phyloP scores from a whole-genome alignment of 2,797 vertebrate genomes.

The Gila robusta region DNA sequence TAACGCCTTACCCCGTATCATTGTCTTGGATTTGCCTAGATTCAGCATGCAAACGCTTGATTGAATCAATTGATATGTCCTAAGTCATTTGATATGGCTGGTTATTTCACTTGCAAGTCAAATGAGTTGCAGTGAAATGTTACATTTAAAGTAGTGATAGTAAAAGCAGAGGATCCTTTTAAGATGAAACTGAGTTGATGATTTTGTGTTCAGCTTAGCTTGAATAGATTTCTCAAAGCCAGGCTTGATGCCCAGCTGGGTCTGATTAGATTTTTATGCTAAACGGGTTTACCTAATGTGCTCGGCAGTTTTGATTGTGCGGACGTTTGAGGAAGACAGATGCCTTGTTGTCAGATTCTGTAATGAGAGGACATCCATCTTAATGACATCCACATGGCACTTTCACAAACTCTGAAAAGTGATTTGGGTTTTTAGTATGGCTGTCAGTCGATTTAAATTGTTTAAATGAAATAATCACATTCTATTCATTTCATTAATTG shows the following conservation, averaged over 20 bases:
- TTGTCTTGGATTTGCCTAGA: background rate
- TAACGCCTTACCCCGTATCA: background rate
- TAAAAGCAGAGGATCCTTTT: background rate
- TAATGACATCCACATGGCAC: conserved; percentile 19
- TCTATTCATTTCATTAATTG: background rate
- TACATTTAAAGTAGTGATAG: background rate
- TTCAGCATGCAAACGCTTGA: background rate
- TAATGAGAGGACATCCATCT: conserved; percentile 54
- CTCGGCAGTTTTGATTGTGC: conserved; percentile 23
- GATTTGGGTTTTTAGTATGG: background rate
- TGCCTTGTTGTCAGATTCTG: conserved; percentile 26
- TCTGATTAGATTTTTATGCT: conserved; percentile 50
- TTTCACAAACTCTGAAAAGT: background rate
- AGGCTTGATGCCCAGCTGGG: conserved; percentile 18
- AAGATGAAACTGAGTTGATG: background rate
- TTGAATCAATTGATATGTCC: background rate
- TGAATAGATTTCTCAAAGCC: background rate
- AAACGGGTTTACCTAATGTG: conserved; percentile 47
- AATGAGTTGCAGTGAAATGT: conserved; percentile 6
- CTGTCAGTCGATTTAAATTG: background rate
- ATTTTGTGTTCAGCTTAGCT: conserved; percentile 6
- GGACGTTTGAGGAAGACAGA: conserved; percentile 49
- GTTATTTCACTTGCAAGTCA: conserved; percentile 23
- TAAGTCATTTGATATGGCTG: background rate
- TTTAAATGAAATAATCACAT: background rate